Evolutionary conservation across 2,797 vertebrate species (phyloP).

Genomic region (Anguilla marmorata): DNA sequence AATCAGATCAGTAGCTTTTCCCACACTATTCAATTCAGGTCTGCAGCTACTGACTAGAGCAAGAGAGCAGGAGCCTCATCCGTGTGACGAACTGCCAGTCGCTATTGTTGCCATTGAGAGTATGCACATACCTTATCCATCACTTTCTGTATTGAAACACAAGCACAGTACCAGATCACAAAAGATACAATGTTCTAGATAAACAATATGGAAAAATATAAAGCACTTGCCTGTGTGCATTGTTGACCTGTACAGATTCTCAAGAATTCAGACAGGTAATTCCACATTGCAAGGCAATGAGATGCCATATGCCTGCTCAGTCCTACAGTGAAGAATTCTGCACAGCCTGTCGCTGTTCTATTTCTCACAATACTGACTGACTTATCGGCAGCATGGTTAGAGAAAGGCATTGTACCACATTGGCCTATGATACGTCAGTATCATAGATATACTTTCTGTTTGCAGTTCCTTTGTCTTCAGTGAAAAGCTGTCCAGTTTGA

Average conservation of each 20-base stretch:
- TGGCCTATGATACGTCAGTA: neutral
- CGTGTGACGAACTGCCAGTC: neutral
- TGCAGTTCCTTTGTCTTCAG: neutral
- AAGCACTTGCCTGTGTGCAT: slow-evolving; percentile 3
- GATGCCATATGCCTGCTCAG: slow-evolving; percentile 41
- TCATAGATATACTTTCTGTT: neutral
- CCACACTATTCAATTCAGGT: neutral
- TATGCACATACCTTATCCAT: neutral
- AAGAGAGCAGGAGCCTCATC: neutral
- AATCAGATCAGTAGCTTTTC: neutral
- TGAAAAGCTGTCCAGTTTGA: neutral
- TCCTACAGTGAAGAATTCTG: slow-evolving; percentile 39
- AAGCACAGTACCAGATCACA: neutral
- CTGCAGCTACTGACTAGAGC: neutral
- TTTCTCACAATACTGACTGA: neutral
- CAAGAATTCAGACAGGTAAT: slow-evolving; percentile 56
- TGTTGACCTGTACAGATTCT: slow-evolving; percentile 24
- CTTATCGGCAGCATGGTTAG: neutral
- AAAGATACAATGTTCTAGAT: neutral
- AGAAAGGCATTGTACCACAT: neutral
- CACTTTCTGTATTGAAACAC: neutral
- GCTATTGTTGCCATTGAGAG: neutral
- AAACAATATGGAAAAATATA: slow-evolving; percentile 8
- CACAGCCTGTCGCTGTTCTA: neutral
- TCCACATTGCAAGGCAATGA: slow-evolving; percentile 57